Evolutionary conservation across 1,140 invertebrate species (phyloP).

Genomic region (Arion vulgaris): DNA sequence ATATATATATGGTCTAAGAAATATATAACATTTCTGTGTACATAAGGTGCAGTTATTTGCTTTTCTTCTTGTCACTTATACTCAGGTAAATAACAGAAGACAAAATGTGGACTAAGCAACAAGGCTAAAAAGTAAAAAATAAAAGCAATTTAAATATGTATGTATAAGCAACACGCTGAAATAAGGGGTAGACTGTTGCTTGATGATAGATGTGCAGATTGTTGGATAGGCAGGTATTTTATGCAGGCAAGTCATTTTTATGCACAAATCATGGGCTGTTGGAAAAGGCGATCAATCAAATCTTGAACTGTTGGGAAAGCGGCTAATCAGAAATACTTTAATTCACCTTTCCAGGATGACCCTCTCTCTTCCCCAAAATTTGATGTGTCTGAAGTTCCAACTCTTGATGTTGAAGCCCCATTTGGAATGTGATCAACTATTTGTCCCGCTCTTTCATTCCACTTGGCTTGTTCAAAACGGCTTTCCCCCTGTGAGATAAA

Average conservation of each 20-base stretch:
- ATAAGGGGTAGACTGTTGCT: not conserved
- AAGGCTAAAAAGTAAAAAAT: too few relatives aligned
- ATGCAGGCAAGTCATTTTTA: too few relatives aligned
- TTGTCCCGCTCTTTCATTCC: not conserved
- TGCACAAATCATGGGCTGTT: not conserved
- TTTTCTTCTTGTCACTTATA: too few relatives aligned
- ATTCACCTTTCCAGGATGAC: conserved; percentile 11
- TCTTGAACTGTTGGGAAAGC: not conserved
- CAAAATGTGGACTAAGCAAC: too few relatives aligned
- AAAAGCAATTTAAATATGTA: too few relatives aligned
- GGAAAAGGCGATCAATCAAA: not conserved
- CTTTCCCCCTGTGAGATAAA: not conserved
- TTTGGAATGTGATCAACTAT: not conserved
- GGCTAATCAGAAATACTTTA: conserved; percentile 17
- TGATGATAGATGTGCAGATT: not conserved
- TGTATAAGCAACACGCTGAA: not conserved
- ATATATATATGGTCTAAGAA: too few relatives aligned
- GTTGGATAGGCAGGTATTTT: not conserved
- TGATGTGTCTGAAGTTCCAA: not conserved
- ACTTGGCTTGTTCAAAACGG: not conserved
- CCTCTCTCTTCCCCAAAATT: not conserved
- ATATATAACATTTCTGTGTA: too few relatives aligned
- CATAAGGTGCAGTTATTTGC: too few relatives aligned
- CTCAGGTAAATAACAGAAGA: too few relatives aligned
- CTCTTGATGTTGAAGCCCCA: not conserved